A percentile compares a stretch with the other conserved stretches of the same genome.
Evolutionary conservation across 2,888 invertebrate species (phyloP).

Genomic region (Drosophila histrio): DNA sequence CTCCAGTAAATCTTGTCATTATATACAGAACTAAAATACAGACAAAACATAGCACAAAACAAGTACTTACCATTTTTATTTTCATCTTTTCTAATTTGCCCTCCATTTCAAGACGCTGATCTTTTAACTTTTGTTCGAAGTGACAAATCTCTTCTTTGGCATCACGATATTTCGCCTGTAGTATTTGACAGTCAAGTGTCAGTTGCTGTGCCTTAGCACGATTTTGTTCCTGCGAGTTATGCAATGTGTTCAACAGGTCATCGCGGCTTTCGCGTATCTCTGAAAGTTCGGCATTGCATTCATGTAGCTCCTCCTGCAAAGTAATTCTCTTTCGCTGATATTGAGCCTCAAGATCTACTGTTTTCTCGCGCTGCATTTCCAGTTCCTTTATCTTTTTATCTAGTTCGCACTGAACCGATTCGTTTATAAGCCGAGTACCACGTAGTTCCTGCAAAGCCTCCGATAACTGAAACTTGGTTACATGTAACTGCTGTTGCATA

Average conservation of each 20-base stretch:
- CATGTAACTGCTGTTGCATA: constrained; percentile 45
- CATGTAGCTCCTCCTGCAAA: constrained; percentile 52
- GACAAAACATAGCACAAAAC: constrained; percentile 5
- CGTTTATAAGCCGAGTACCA: neutral
- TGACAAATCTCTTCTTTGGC: constrained; percentile 68
- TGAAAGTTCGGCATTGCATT: constrained; percentile 6
- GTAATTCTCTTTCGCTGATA: constrained; percentile 46
- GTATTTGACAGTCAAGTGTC: constrained; percentile 76
- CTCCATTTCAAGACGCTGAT: constrained; percentile 87
- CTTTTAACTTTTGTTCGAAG: constrained; percentile 81
- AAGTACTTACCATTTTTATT: constrained; percentile 90
- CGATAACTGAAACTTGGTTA: neutral
- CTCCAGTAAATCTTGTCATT: neutral
- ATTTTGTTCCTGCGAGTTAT: neutral
- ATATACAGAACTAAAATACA: constrained; percentile 3
- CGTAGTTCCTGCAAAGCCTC: constrained; percentile 21
- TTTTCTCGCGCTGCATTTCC: constrained; percentile 18
- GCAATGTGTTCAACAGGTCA: neutral
- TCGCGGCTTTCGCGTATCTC: constrained; percentile 2
- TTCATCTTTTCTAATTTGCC: constrained; percentile 91
- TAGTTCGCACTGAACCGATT: constrained; percentile 17
- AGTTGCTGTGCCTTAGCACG: constrained; percentile 20
- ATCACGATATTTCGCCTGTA: constrained; percentile 82
- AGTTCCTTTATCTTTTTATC: constrained; percentile 22
- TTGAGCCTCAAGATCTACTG: constrained; percentile 30